Evolutionary conservation across 1,140 invertebrate species (phyloP), one percentile per base, ranked within the genome.

Genomic region (Bombyx mori): DNA sequence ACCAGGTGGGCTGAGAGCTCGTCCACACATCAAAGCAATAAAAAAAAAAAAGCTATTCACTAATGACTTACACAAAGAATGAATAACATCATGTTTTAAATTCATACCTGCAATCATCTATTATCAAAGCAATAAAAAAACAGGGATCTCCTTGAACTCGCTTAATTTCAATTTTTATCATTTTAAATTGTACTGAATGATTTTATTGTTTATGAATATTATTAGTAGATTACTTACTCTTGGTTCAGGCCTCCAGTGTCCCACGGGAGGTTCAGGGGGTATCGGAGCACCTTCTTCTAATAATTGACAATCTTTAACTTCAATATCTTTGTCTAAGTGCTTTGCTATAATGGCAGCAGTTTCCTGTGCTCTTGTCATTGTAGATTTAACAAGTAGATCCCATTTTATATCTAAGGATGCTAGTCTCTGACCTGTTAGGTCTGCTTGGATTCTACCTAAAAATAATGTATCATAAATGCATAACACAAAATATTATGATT

Each of bases 261-360:
- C 92, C 1, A 94, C 88, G 0, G 96, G 94, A 2, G 98, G 98
- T 73, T 99, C 98, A 0, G 97, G 97, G 7, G 97, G 97, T 70
- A 97, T 93, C 0, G 98, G 98, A 1, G 96, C 95, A 7, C 98
- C 99, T 88, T 99, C 97, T 73, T 96, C 92, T n/a, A 99, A 79
- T 47, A 98, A 88, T 60, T 93, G 90, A 75, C 92, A 93, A 64
- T 93, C 89, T 54, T 91, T 88, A 5, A 86, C 73, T 43, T 92
- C 85, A 18, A 90, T 82, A 51, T 93, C 71, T 61, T 90, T 77
- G 7, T 90, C 82, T 54, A 95, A 79, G 74, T 91, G 91, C 72
- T 91, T 89, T 51, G 91, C 86, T 68, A 99, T 98, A 10, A 98
- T 92, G 12, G 91, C 88, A 0, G 95, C 95, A 6, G 98, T 99